Conservation (phyloP, 1,140 invertebrate genomes). For the Caenorhabditis tropicalis region DNA sequence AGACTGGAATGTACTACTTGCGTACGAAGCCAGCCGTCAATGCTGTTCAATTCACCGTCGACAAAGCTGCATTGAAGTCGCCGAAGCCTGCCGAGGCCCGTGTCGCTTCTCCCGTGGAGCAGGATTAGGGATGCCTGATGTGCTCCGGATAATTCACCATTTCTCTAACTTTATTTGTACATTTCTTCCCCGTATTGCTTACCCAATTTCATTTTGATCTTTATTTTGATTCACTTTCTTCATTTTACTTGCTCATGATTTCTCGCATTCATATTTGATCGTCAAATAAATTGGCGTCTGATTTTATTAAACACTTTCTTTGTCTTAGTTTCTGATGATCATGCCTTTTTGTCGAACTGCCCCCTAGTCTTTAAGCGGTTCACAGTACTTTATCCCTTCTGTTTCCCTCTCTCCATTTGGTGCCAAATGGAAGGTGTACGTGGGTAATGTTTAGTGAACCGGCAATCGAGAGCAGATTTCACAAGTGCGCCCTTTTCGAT, state of each 20-base stretch:
- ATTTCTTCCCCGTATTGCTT: not conserved
- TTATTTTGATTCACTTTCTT: too few relatives aligned
- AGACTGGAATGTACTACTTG: conserved; percentile 99
- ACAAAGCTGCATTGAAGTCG: conserved; percentile 77
- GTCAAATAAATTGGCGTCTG: not conserved
- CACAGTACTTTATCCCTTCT: not conserved
- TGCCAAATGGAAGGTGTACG: conserved; percentile 24
- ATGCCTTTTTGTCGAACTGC: too few relatives aligned
- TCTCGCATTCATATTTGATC: not conserved
- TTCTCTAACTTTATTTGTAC: not conserved
- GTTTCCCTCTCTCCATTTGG: not conserved
- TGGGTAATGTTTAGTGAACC: conserved; percentile 43
- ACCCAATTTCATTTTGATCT: not conserved
- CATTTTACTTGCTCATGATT: not conserved
- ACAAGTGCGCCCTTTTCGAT: conserved; percentile 38
- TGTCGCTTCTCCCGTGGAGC: not conserved
- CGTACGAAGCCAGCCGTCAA: conserved; percentile 93
- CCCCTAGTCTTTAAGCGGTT: too few relatives aligned
- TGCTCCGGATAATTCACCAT: conserved; percentile 48
- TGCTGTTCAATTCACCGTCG: conserved; percentile 96
- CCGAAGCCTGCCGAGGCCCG: not conserved
- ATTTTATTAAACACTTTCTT: too few relatives aligned
- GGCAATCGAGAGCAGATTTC: not conserved
- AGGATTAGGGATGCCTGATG: conserved; percentile 54
- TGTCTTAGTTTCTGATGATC: too few relatives aligned